These are phyloP conservation scores for Cyprinella venusta DNA, from an alignment of 2,797 vertebrate genomes.

Conservation along the genomic window DNA sequence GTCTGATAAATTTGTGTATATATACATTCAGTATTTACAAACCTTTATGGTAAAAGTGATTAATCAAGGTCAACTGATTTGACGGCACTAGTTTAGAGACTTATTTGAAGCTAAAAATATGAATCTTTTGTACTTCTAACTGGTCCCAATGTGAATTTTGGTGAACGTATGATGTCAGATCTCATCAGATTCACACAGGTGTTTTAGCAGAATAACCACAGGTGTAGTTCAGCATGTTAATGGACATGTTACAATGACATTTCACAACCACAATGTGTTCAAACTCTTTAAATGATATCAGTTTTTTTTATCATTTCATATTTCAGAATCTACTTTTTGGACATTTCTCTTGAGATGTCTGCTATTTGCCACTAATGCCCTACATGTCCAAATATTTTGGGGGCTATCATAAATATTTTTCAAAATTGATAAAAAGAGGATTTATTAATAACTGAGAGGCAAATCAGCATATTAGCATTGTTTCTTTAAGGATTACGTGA, in stretches of 20 bases:
- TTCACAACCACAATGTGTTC: not conserved
- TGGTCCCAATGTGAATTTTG: not conserved
- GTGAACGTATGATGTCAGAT: not conserved
- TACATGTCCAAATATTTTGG: not conserved
- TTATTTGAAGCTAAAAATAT: no score
- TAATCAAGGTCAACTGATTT: no score
- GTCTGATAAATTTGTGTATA: no score
- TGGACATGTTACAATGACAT: not conserved
- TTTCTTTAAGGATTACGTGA: not conserved
- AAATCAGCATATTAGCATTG: not conserved
- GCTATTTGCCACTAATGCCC: not conserved
- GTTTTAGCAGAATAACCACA: not conserved
- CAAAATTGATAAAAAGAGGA: not conserved
- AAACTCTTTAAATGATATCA: not conserved
- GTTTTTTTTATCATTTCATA: no score
- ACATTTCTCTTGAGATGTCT: not conserved
- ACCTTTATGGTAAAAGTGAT: no score
- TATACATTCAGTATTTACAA: no score
- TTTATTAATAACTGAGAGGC: not conserved
- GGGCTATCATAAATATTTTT: not conserved
- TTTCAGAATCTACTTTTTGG: no score
- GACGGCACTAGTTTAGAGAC: no score
- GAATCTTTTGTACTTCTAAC: no score
- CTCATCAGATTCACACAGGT: not conserved
- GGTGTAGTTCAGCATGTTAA: not conserved